A percentile compares a stretch with the other conserved stretches of the same genome.
Evolutionary conservation across 2,888 invertebrate genomes (phyloP).

Genomic region (Cephus rjabovi): DNA sequence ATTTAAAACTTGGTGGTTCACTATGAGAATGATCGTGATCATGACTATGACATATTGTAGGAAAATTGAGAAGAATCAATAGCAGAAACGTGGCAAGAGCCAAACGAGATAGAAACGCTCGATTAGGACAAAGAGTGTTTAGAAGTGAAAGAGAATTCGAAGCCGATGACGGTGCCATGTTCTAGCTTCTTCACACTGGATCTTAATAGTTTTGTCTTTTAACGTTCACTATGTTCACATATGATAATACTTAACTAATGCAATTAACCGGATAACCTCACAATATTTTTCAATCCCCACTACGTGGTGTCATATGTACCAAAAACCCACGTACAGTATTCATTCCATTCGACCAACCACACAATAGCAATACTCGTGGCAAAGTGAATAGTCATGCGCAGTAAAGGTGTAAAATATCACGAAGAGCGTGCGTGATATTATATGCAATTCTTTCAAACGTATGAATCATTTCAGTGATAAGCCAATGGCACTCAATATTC

Average conservation of each 20-base stretch:
- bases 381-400: not conserved
- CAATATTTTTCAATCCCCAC: not conserved
- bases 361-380: not conserved
- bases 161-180: not conserved
- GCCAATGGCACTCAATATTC: not conserved
- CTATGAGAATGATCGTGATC: constrained; percentile 70
- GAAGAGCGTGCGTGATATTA: not conserved
- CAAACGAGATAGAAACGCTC: not conserved
- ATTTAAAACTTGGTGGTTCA: constrained; percentile 84
- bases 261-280: not conserved
- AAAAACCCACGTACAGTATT: not conserved
- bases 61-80: constrained; percentile 59
- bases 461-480: not conserved
- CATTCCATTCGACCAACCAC: not conserved
- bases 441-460: not conserved
- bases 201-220: not conserved
- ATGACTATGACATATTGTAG: constrained; percentile 50
- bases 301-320: not conserved
- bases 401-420: not conserved
- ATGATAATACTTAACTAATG: not conserved
- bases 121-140: not conserved
- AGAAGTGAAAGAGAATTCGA: not conserved
- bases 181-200: not conserved
- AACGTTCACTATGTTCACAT: not conserved
- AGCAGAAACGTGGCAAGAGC: constrained; percentile 36